Evolutionary conservation across 2,888 invertebrate genomes (phyloP), one percentile per base, ranked within the genome.

Genomic region (Steinernema hermaphroditum): DNA sequence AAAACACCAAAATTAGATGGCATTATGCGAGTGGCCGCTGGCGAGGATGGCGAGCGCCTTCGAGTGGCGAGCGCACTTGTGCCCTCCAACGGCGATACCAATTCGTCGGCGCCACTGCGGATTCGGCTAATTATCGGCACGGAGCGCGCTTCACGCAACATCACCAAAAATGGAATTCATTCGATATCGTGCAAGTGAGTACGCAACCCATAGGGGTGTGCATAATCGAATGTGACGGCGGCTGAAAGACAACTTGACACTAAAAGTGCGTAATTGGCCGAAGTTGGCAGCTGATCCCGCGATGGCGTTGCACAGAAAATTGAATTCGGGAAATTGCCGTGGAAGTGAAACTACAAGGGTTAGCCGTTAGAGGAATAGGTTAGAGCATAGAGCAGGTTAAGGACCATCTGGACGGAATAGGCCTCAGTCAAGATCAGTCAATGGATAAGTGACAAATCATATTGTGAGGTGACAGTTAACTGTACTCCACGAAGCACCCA

Each of bases 161-260:
- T 27, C 12, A 24, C 54, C 54, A 54, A 27, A 22, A 27, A 54
- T 12, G 27, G 19, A 54, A 54, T 46, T 46, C 16, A 54, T 24
- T 54, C 14, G 54, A 12, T 14, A 6, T 54, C 46, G 54, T 54
- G 54, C 54, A 54, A 54, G 27, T 27, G 54, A 54, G 54, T 54
- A 27, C 54, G 54, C 27, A 54, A 54, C 19, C 54, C 54, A 54
- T 22, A 54, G 24, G 54, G 24, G 24, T 54, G 54, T 27, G 27
- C 54, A 54, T 54, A 54, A 54, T 54, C 54, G 54, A 54, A 54
- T 54, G 54, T 54, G 54, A 54, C 54, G 19, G 54, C 54, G 54
- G 27, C 8, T 14, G 54, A 24, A 8, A 27, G 54, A n/a, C 54
- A 54, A 24, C 54, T 9, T 54, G 54, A 24, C 54, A 24, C 27